Evolutionary conservation across 35 echinoderm and acorn worm species (phyloP), one percentile per base, ranked within the genome.

Genomic region (Hemicentrotus pulcherrimus): DNA sequence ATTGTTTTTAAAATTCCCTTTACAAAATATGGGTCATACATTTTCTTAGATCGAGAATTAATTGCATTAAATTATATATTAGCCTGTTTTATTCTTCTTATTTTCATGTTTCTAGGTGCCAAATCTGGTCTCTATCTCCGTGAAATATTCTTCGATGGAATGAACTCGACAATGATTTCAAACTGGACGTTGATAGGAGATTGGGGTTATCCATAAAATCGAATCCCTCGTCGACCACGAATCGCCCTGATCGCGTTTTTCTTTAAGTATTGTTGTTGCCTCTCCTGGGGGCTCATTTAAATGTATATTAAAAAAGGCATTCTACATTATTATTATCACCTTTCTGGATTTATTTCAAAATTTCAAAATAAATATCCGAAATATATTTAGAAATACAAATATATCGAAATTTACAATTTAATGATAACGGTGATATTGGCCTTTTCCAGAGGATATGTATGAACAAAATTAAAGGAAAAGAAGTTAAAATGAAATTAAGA

Each of bases 121-220:
- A 32, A 70, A 33, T 45, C 91, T 22, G 97, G 96, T 11, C 96
- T 98, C 7, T 98, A 91, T 41, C 95, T 95, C 47, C 94, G 97
- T 91, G 96, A 98, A 86, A 78, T 95, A 52, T 95, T 92, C 10
- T 61, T 96, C 47, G 94, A 96, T 71, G 60, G 85, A 24, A 97
- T 95, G 48, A 88, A 47, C 60, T 95, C 95, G 2, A 95, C 86
- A 71, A 32, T 85, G 86, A 24, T 91, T n/a, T 96, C 95, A 7
- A 95, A 86, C 15, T 97, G 96, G 96, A 91, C 94, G 33, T 93
- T 97, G 46, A 95, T 97, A 33, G 96, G 96, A 12, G 92, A 94
- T 19, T 97, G 96, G 96, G 95, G 95, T 91, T 97, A 96, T 55
- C 96, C 96, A 2, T 97, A 71, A 96, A 9, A n/a, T 59, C 28